These are phyloP conservation scores for Pseudochaenichthys georgianus DNA, from an alignment of 2,797 vertebrate genomes.

Conservation along the genomic window DNA sequence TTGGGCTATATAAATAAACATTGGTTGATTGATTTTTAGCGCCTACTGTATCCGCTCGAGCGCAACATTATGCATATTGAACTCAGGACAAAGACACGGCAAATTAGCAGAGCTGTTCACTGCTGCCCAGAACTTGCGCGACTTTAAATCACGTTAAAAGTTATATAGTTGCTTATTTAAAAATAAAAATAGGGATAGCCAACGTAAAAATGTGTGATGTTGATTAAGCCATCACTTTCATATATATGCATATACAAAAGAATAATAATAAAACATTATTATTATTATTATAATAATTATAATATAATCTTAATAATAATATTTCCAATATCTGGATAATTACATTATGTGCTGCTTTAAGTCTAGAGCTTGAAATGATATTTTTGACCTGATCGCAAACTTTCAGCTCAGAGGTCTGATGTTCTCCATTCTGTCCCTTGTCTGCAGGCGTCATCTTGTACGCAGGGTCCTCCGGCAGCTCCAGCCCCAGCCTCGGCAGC, in stretches of 20 bases:
- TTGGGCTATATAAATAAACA: too few species aligned
- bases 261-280: background rate
- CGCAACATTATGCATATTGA: conserved; percentile 59
- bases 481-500: conserved; percentile 71
- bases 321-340: conserved; percentile 3
- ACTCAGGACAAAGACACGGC: conserved; percentile 49
- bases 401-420: conserved; percentile 14
- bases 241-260: background rate
- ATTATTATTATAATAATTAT: too few species aligned
- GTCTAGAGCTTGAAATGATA: background rate
- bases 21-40: conserved; percentile 59
- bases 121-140: conserved; percentile 50
- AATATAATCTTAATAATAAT: too few species aligned
- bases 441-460: conserved; percentile 85
- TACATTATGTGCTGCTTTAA: background rate
- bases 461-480: conserved; percentile 84
- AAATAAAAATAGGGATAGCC: background rate
- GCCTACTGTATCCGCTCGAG: conserved; percentile 56
- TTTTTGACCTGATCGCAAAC: background rate
- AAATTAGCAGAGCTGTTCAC: conserved; percentile 39
- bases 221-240: background rate
- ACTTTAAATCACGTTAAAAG: conserved; percentile 45
- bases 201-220: background rate
- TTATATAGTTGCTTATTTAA: conserved; percentile 14
- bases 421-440: conserved; percentile 11